Evolutionary conservation across 2,797 vertebrate genomes (phyloP).

Genomic region (Spea hammondii): DNA sequence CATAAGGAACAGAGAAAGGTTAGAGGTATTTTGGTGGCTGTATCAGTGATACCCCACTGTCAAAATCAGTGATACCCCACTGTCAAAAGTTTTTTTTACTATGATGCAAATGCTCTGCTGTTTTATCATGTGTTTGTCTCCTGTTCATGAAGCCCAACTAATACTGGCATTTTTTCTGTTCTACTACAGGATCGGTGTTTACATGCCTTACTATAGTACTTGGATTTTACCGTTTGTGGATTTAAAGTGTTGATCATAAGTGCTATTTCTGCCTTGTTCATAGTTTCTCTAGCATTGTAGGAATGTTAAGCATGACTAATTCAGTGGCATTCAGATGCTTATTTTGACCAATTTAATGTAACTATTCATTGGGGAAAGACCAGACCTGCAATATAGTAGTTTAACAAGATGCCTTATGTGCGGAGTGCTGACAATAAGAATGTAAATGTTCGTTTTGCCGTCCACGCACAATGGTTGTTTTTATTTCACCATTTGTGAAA

Average conservation of each 20-base stretch:
- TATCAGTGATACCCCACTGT: too few relatives aligned
- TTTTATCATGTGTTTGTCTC: too few relatives aligned
- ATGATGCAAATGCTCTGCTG: too few relatives aligned
- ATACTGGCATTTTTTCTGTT: constrained; percentile 31
- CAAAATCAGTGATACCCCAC: too few relatives aligned
- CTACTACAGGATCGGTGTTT: constrained; percentile 86
- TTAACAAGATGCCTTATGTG: neutral
- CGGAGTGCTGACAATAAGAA: too few relatives aligned
- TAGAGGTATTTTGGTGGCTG: too few relatives aligned
- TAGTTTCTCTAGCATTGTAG: neutral
- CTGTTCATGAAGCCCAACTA: too few relatives aligned
- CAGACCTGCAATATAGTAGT: neutral
- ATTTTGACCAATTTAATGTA: neutral
- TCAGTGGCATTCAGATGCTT: constrained; percentile 1
- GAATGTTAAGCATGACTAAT: neutral
- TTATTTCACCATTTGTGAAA: neutral
- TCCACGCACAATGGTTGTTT: constrained; percentile 9
- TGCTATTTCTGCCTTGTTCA: neutral
- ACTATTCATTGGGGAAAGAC: neutral
- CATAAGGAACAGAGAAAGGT: too few relatives aligned
- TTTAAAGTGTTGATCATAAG: constrained; percentile 57
- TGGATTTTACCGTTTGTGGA: constrained; percentile 96
- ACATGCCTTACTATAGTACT: constrained; percentile 93
- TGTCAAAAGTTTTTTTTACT: too few relatives aligned
- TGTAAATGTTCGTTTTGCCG: constrained; percentile 14